phyloP scores from a whole-genome alignment of 2,113 vertebrate species.

The Malurus elegans region DNA sequence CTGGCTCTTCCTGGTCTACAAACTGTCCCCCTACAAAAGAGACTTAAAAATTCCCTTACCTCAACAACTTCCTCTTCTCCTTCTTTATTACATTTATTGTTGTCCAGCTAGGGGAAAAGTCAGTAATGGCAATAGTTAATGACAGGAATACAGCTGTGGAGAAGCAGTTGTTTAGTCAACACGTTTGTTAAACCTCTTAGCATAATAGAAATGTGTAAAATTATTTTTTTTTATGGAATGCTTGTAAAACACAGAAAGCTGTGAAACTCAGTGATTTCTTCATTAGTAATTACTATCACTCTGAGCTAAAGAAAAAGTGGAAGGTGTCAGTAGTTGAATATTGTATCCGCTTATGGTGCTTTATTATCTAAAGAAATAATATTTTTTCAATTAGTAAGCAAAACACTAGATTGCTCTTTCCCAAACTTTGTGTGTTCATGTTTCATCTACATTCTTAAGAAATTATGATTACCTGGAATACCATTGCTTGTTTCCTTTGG shows the following conservation, averaged over 20 bases:
- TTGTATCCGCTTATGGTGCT: not conserved
- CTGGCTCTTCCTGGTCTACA: not conserved
- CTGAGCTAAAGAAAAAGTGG: not conserved
- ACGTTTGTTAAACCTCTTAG: fast-evolving
- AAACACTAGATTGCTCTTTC: not conserved
- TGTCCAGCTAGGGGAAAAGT: not conserved
- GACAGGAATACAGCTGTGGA: not conserved
- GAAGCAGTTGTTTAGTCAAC: not conserved
- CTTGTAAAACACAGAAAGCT: not conserved
- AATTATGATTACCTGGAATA: not conserved
- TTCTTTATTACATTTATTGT: not conserved
- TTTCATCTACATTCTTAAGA: not conserved
- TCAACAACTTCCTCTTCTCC: not conserved
- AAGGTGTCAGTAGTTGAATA: not conserved
- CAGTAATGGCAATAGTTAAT: not conserved
- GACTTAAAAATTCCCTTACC: not conserved
- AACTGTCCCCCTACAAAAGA: not conserved
- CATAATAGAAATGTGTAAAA: not conserved
- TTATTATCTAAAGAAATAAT: not conserved
- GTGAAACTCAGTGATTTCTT: not conserved
- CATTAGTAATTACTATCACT: not conserved
- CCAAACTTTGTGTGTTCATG: not conserved
- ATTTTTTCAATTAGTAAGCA: not conserved
- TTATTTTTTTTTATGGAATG: not conserved
- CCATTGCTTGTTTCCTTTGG: not conserved